A percentile compares a stretch with the other conserved stretches of the same genome.
Conservation (phyloP, 2,888 invertebrate genomes). For the Phoenoteleia sp. region DNA sequence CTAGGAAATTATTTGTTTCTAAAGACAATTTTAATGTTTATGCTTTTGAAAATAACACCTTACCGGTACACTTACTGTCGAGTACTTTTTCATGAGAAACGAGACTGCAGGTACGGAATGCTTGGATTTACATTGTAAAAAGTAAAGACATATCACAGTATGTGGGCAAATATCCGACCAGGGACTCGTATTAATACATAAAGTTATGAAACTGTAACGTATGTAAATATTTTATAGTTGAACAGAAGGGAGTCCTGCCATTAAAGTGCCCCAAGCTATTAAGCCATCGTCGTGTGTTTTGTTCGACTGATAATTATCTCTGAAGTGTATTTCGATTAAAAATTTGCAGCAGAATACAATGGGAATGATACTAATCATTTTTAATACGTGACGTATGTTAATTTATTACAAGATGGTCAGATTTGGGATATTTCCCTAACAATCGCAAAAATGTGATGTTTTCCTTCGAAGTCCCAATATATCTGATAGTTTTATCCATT, state of each 20-base stretch:
- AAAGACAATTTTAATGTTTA: slow-evolving; percentile 2
- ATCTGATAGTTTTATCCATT: too few relatives aligned
- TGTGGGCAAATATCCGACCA: slow-evolving; percentile 43
- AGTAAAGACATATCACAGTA: slow-evolving; percentile 1
- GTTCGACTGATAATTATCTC: slow-evolving; percentile 75
- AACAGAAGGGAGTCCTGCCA: slow-evolving; percentile 78
- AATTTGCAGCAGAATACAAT: neutral
- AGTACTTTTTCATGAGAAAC: slow-evolving; percentile 57
- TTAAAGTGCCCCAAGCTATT: slow-evolving; percentile 81
- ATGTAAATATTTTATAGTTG: slow-evolving; percentile 83
- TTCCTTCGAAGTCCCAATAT: neutral
- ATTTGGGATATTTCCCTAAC: slow-evolving; percentile 9
- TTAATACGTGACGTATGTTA: neutral
- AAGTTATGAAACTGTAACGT: slow-evolving; percentile 57
- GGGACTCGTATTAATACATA: slow-evolving; percentile 18
- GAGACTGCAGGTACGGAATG: slow-evolving; percentile 57
- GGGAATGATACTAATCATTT: neutral
- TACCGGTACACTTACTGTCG: neutral
- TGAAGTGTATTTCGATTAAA: slow-evolving; percentile 10
- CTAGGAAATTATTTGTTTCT: too few relatives aligned
- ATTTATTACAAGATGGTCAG: neutral
- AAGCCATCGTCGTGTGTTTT: slow-evolving; percentile 79
- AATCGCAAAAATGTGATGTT: too few relatives aligned
- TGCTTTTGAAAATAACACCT: neutral
- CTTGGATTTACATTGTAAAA: slow-evolving; percentile 36